Evolutionary conservation across 2,113 vertebrate genomes (phyloP), one percentile per base, ranked within the genome.

Genomic region (Grantiella picta): DNA sequence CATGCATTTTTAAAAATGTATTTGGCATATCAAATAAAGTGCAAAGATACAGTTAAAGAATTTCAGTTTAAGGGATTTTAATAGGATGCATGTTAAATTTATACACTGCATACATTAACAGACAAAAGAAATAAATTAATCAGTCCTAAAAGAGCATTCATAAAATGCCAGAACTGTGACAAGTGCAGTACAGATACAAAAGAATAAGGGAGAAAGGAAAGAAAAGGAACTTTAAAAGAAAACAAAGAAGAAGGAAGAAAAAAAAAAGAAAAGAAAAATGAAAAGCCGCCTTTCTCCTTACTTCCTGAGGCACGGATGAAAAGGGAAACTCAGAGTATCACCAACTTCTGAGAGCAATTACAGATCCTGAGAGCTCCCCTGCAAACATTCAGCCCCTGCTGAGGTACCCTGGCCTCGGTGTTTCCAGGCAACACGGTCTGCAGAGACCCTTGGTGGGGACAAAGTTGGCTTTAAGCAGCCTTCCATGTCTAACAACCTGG

Each of bases 401-500:
- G 45, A 80, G 47, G 56, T 87, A 95, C 70, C 49, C 63, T 89
- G 69, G 60, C 35, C 57, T 95, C 12, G 1, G 22, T 0, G 82
- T 97, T 97, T 97, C 97, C 89, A 95, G 84, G 96, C 94, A 98
- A 97, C 94, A 0, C n/a, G 38, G 38, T 80, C 92, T 97, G 96
- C 19, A 25, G 93, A 96, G 95, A 96, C 60, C 53, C 47, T 78
- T 60, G 45, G 23, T 96, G 89, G 73, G 92, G 91, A 95, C 92
- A 95, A 90, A 97, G 95, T 68, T 90, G 64, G 54, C 94, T 89
- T 93, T 97, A 97, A 96, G 95, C 91, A 98, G 76, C 94, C 94
- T 97, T 97, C 94, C 88, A 54, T 95, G 84, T 97, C 96, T 97
- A 97, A 97, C 89, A 96, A 65, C 76, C 91, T 97, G 92, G 94